Evolutionary conservation across 2,113 vertebrate genomes (phyloP).

Genomic region (Rhynchomys soricoides): DNA sequence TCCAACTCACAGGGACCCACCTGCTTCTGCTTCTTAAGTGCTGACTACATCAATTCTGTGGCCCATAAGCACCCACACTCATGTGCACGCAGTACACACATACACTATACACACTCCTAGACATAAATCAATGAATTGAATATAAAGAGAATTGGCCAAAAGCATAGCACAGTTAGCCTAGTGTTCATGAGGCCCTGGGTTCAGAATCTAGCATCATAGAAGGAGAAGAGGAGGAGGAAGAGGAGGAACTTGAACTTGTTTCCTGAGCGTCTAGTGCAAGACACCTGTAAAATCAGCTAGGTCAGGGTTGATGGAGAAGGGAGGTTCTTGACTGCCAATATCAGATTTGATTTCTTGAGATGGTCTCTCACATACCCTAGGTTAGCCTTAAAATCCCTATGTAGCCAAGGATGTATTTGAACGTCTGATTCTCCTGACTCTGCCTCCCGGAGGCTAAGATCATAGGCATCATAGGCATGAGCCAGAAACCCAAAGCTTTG

Average conservation of each 20-base stretch:
- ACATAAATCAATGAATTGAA: neutral
- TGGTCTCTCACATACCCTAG: neutral
- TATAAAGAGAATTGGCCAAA: neutral
- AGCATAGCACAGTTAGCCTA: neutral
- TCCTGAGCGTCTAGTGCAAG: slow-evolving; percentile 17
- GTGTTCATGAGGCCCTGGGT: neutral
- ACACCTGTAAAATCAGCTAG: slow-evolving; percentile 31
- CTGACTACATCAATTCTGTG: neutral
- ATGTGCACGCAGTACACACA: neutral
- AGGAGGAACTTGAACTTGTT: neutral
- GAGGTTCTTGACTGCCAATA: neutral
- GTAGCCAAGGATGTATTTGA: neutral
- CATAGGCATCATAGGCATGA: neutral
- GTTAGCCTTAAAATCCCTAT: neutral
- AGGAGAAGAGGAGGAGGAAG: too few species aligned
- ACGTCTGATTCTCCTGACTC: neutral
- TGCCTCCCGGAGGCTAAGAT: neutral
- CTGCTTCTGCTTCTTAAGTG: neutral
- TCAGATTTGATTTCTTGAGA: neutral
- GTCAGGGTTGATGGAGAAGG: neutral
- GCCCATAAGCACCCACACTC: neutral
- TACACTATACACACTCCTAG: neutral
- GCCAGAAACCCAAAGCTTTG: neutral
- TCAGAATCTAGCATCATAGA: neutral
- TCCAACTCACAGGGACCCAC: too few species aligned